A percentile compares a stretch with the other conserved stretches of the same genome.
Conservation (phyloP, 2,113 vertebrate genomes). For the Corynorhinus townsendii region DNA sequence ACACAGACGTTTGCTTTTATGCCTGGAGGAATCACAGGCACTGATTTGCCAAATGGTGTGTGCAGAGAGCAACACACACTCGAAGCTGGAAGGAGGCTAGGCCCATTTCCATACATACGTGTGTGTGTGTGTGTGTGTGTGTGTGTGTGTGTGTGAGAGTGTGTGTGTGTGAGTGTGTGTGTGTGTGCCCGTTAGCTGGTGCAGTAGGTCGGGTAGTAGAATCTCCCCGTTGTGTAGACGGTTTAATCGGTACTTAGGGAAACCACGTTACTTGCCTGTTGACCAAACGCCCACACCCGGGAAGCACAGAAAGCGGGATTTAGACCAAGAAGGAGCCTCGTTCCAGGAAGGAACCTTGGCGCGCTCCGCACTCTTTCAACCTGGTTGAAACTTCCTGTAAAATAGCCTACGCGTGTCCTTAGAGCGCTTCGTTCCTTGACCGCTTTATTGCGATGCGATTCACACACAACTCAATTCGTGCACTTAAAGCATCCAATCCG, state of each 20-base stretch:
- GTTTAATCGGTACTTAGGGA: neutral
- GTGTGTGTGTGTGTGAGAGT: no score
- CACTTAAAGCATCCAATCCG: neutral
- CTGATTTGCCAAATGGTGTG: rapidly evolving
- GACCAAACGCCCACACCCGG: neutral
- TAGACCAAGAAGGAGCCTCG: neutral
- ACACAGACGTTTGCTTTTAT: neutral
- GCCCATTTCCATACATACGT: neutral
- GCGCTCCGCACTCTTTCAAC: neutral
- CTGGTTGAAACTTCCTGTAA: neutral
- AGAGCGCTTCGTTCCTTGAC: neutral
- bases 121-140: no score
- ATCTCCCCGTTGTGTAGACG: neutral
- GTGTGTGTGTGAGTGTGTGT: no score
- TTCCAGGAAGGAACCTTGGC: neutral
- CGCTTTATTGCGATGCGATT: neutral
- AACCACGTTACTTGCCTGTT: neutral
- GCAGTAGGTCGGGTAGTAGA: rapidly evolving
- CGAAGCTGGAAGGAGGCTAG: neutral
- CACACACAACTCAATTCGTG: no score
- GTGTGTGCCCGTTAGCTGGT: neutral
- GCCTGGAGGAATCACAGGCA: neutral
- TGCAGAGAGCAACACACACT: neutral
- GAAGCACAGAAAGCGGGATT: neutral
- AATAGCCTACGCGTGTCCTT: neutral